Conservation (phyloP, 1,140 invertebrate genomes). For the Aphidius ervi region DNA sequence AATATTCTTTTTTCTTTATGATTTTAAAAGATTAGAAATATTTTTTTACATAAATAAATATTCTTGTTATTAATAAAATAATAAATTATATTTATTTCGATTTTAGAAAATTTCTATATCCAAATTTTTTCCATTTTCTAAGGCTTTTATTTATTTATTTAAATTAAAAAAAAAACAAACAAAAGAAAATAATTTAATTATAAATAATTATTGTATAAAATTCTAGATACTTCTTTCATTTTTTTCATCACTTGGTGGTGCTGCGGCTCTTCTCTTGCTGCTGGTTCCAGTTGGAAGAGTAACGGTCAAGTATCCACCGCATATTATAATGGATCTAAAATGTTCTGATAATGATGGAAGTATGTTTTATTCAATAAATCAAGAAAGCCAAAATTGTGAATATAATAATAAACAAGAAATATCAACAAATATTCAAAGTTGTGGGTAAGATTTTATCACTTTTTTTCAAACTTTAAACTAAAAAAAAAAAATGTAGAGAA, state of each 20-base stretch:
- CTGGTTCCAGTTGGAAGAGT: slow-evolving; percentile 69
- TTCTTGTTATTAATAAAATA: no score
- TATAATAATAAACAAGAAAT: slow-evolving; percentile 32
- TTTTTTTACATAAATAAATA: neutral
- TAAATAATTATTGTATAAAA: slow-evolving; percentile 3
- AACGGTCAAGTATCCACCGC: slow-evolving; percentile 60
- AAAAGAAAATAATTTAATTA: slow-evolving; percentile 1
- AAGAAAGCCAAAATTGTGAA: slow-evolving; percentile 54
- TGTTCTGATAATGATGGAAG: slow-evolving; percentile 46
- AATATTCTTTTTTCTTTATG: neutral
- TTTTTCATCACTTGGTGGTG: slow-evolving; percentile 65
- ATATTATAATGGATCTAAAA: slow-evolving; percentile 56
- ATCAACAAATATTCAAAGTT: slow-evolving; percentile 39
- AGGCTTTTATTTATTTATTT: no score
- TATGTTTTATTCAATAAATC: slow-evolving; percentile 51
- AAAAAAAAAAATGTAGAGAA: slow-evolving; percentile 11
- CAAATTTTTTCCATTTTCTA: no score
- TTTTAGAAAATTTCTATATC: no score
- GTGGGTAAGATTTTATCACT: slow-evolving; percentile 35
- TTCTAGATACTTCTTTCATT: slow-evolving; percentile 63
- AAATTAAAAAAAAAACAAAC: neutral
- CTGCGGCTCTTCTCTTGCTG: slow-evolving; percentile 63
- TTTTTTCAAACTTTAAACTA: neutral
- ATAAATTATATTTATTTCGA: no score
- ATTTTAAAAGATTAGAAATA: neutral